Conservation (phyloP, 1,140 invertebrate species). For the Scylla paramamosain region DNA sequence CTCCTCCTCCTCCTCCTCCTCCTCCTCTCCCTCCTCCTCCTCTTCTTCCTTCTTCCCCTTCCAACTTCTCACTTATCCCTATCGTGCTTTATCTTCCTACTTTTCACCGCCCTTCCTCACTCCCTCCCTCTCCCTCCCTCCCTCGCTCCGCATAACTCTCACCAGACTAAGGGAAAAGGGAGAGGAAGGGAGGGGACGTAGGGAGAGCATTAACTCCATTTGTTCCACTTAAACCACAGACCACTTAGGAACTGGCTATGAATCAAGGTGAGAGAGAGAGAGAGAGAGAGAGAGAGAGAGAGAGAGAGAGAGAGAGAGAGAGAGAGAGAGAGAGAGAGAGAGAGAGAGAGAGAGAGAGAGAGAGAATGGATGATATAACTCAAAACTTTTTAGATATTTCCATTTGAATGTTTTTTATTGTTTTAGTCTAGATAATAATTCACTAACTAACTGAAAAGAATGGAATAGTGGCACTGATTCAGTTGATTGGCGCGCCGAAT, state of each 20-base stretch:
- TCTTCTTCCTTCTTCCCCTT: neutral
- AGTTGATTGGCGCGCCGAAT: too few species aligned
- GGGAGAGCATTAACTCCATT: conserved; percentile 18
- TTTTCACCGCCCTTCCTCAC: neutral
- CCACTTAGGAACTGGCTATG: neutral
- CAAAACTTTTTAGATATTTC: neutral
- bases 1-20: neutral
- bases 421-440: neutral
- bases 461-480: too few species aligned
- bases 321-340: conserved; percentile 53
- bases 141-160: neutral
- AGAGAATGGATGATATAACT: neutral
- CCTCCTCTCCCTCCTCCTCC: neutral
- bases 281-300: neutral
- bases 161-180: neutral
- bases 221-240: conserved; percentile 4
- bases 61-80: neutral
- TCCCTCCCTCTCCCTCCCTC: neutral
- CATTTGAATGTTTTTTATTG: neutral
- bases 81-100: conserved; percentile 21
- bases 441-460: too few species aligned
- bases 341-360: conserved; percentile 41
- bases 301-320: neutral
- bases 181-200: neutral
- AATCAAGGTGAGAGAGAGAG: neutral